Percentiles rank a stretch among this genome's conserved stretches.
phyloP scores from a whole-genome alignment of 1,140 invertebrate species.

The Himalopsyche phryganea region DNA sequence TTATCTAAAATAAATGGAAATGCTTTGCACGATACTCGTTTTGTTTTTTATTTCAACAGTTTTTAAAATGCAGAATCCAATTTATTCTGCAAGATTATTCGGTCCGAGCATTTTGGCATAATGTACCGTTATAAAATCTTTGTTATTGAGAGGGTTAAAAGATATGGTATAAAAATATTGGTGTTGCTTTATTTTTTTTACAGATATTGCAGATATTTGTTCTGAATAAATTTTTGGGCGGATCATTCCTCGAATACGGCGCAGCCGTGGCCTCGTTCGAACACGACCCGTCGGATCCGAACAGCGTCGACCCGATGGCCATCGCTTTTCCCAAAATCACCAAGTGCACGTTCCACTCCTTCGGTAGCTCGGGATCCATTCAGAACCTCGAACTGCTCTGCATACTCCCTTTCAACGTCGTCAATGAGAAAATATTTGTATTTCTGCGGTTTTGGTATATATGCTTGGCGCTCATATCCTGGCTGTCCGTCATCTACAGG shows the following conservation, averaged over 20 bases:
- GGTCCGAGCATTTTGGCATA: too few relatives aligned
- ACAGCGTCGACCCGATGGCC: constrained; percentile 54
- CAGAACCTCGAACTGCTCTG: constrained; percentile 66
- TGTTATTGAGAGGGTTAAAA: too few relatives aligned
- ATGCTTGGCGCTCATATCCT: constrained; percentile 60
- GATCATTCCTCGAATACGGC: constrained; percentile 69
- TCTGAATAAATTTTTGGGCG: constrained; percentile 70
- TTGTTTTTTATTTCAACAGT: too few relatives aligned
- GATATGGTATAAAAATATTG: too few relatives aligned
- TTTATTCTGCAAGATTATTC: too few relatives aligned
- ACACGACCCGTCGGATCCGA: constrained; percentile 38
- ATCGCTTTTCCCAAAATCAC: constrained; percentile 72
- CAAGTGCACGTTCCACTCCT: constrained; percentile 71
- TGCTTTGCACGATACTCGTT: too few relatives aligned
- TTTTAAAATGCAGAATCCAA: too few relatives aligned
- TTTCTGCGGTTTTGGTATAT: constrained; percentile 82
- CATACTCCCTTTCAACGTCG: constrained; percentile 70
- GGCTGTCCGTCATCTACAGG: constrained; percentile 61
- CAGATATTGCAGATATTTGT: constrained; percentile 58
- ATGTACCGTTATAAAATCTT: too few relatives aligned
- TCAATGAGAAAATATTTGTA: constrained; percentile 78
- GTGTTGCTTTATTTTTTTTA: too few relatives aligned
- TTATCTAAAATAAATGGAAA: too few relatives aligned
- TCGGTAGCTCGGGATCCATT: constrained; percentile 59
- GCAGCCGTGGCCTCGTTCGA: constrained; percentile 54